Percentiles rank a stretch among this genome's conserved stretches.
phyloP scores from a whole-genome alignment of 2,797 vertebrate genomes.

The Champsocephalus gunnari region DNA sequence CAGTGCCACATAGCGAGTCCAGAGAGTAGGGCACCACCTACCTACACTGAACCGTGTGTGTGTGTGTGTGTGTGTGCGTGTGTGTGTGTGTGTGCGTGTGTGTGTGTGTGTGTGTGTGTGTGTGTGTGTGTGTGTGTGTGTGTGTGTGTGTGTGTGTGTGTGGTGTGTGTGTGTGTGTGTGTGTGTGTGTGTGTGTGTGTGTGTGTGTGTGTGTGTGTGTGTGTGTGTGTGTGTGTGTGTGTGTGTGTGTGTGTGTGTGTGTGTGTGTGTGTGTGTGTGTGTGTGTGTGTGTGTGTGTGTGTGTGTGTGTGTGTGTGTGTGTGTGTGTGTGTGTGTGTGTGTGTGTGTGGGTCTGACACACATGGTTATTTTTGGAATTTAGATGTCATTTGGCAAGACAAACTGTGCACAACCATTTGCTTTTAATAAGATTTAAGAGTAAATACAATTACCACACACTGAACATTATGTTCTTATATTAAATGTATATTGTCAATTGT shows the following conservation, averaged over 20 bases:
- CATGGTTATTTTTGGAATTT: slow-evolving; percentile 76
- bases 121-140: not conserved
- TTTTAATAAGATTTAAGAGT: slow-evolving; percentile 43
- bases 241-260: too few species aligned
- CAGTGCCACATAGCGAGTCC: slow-evolving; percentile 51
- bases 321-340: too few species aligned
- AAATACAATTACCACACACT: slow-evolving; percentile 31
- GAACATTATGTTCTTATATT: not conserved
- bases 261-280: slow-evolving; percentile 2
- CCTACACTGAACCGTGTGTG: slow-evolving; percentile 19
- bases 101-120: too few species aligned
- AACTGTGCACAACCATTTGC: slow-evolving; percentile 43
- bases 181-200: slow-evolving; percentile 5
- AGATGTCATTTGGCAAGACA: slow-evolving; percentile 51
- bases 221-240: too few species aligned
- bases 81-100: not conserved
- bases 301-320: too few species aligned
- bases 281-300: not conserved
- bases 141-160: not conserved
- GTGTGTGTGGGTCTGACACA: slow-evolving; percentile 56
- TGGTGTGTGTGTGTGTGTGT: not conserved
- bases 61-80: slow-evolving; percentile 4
- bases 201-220: not conserved
- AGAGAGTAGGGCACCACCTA: slow-evolving; percentile 66
- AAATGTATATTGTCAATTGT: not conserved